Evolutionary conservation across 2,113 vertebrate genomes (phyloP).

Genomic region (Pholis gunnellus): DNA sequence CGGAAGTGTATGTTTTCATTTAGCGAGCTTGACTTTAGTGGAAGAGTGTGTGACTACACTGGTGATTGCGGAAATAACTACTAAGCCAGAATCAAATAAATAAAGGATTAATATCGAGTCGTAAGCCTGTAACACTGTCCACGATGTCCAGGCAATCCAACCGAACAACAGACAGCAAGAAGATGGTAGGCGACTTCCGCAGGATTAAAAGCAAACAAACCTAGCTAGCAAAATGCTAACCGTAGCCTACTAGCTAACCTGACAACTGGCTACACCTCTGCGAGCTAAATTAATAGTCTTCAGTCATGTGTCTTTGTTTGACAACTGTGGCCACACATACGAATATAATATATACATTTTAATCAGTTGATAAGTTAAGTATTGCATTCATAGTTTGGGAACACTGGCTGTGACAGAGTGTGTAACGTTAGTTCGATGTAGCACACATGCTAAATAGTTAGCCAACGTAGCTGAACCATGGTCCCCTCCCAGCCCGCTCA

Average conservation of each 20-base stretch:
- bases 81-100: conserved; percentile 73
- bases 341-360: neutral
- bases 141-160: conserved; percentile 95
- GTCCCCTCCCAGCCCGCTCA: fast-evolving
- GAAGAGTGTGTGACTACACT: conserved; percentile 1
- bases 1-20: neutral
- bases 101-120: conserved; percentile 77
- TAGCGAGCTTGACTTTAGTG: neutral
- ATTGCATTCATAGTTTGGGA: neutral
- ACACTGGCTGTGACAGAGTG: neutral
- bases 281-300: neutral
- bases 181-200: conserved; percentile 89
- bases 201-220: conserved; percentile 14
- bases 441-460: conserved; percentile 17
- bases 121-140: conserved; percentile 61
- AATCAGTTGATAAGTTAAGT: neutral
- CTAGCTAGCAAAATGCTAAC: conserved; percentile 41
- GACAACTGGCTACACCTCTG: neutral
- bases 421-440: neutral
- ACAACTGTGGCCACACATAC: neutral
- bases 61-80: conserved; percentile 59
- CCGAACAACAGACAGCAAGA: conserved; percentile 95
- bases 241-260: neutral
- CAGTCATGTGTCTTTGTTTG: neutral
- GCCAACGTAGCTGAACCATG: neutral